Evolutionary conservation across 2,113 vertebrate species (phyloP).

Genomic region (Epinephelus cyanopodus): DNA sequence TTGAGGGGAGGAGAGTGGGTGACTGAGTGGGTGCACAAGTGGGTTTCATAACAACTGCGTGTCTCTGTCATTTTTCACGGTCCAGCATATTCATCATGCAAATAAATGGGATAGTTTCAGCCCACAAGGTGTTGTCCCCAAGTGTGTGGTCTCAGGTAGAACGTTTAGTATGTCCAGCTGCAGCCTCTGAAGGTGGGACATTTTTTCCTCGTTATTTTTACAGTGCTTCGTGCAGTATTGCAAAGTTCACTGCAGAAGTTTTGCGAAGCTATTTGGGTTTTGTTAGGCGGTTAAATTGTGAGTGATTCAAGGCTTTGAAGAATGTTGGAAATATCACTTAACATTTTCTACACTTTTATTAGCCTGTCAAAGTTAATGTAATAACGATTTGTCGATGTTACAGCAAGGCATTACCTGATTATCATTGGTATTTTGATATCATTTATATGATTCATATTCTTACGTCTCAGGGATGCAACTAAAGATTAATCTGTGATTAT

Average conservation of each 20-base stretch:
- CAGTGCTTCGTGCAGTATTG: too few relatives aligned
- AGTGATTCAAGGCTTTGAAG: not conserved
- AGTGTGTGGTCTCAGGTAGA: not conserved
- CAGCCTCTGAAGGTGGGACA: not conserved
- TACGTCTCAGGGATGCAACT: too few relatives aligned
- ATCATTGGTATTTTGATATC: too few relatives aligned
- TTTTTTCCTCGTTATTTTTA: not conserved
- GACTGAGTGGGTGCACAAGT: constrained; percentile 19
- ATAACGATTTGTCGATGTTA: not conserved
- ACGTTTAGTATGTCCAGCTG: not conserved
- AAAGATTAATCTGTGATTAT: not conserved
- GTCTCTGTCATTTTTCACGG: not conserved
- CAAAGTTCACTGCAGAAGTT: not conserved
- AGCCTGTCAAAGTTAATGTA: not conserved
- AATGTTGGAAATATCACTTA: not conserved
- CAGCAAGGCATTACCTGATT: not conserved
- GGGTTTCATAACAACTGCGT: constrained; percentile 37
- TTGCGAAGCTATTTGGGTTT: not conserved
- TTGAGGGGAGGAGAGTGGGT: constrained; percentile 4
- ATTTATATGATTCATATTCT: too few relatives aligned
- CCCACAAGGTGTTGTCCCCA: not conserved
- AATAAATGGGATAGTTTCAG: constrained; percentile 19
- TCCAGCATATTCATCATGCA: constrained; percentile 24
- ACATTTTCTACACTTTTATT: not conserved
- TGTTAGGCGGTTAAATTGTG: not conserved